A percentile compares a stretch with the other conserved stretches of the same genome.
These are phyloP conservation scores for Rhaphigaster nebulosa DNA, from an alignment of 2,888 invertebrate genomes.

Conservation along the genomic window DNA sequence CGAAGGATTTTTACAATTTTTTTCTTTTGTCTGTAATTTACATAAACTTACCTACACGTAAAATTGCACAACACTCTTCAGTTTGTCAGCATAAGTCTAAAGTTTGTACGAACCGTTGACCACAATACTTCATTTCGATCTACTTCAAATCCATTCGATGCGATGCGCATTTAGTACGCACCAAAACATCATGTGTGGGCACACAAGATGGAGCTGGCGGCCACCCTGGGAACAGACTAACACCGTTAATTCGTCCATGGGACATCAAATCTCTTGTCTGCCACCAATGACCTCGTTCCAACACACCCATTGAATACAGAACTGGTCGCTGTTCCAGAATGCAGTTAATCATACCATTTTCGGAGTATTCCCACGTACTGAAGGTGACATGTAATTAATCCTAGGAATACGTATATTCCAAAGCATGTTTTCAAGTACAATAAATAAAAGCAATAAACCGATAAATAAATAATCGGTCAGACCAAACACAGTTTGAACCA, in stretches of 20 bases:
- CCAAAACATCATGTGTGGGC: background rate
- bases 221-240: constrained; percentile 16
- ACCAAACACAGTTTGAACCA: too few species aligned
- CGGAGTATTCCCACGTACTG: background rate
- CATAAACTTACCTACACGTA: too few species aligned
- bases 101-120: background rate
- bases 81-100: background rate
- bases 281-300: constrained; percentile 16
- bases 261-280: constrained; percentile 40
- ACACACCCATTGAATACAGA: background rate
- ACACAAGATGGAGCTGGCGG: background rate
- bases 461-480: too few species aligned
- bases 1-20: too few species aligned
- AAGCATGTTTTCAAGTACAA: background rate
- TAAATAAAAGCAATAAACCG: too few species aligned
- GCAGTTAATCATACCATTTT: background rate
- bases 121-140: background rate
- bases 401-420: background rate
- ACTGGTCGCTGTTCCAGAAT: background rate
- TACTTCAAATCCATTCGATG: background rate
- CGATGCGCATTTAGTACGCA: background rate
- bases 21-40: too few species aligned
- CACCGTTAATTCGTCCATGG: constrained; percentile 14
- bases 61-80: background rate
- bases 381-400: background rate